Evolutionary conservation across 1,140 invertebrate genomes (phyloP), one percentile per base, ranked within the genome.

Genomic region (Drosophila ironensis): DNA sequence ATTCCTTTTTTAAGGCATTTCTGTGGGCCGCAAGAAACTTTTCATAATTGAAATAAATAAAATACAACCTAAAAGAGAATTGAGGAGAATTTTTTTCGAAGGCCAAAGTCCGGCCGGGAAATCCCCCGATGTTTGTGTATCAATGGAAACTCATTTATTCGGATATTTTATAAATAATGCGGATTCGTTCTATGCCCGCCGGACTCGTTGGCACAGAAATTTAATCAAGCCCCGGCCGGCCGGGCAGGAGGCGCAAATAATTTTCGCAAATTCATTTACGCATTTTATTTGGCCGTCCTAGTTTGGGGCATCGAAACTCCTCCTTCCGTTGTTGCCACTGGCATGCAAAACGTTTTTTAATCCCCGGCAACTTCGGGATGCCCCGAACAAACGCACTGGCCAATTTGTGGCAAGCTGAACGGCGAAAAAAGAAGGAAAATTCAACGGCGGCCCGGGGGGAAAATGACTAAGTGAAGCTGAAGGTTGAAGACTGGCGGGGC

Each of bases 31-130:
- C 69, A 73, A 77, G 40, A 14, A 33, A 33, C 11, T 82, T 81
- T 84, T 82, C 69, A 84, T 82, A 82, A 82, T 84, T 82, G 77
- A 84, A 82, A 84, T 80, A 71, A 70, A 80, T 84, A 84, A 77
- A 78, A 77, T 46, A 50, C 37, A 20, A 42, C 30, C 35, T 37
- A 72, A 35, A 37, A 35, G 25, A n/a, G 38, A 50, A 53, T 22
- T 38, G 59, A 37, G 37, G 37, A 42, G 41, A 33, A 69, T 37
- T 67, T 68, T 54, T 59, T 46, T 27, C 16, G 53, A n/a, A 14
- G 9, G 37, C 7, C 12, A 24, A 44, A 35, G 41, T 60, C 24
- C 78, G 61, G 68, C 25, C 37, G 72, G 78, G 63, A 77, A 78
- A 84, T 77, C 38, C 47, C 28, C 30, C 73, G 63, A 84, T 77